Evolutionary conservation across 2,797 vertebrate genomes (phyloP).

Genomic region (Lepus oiostolus): DNA sequence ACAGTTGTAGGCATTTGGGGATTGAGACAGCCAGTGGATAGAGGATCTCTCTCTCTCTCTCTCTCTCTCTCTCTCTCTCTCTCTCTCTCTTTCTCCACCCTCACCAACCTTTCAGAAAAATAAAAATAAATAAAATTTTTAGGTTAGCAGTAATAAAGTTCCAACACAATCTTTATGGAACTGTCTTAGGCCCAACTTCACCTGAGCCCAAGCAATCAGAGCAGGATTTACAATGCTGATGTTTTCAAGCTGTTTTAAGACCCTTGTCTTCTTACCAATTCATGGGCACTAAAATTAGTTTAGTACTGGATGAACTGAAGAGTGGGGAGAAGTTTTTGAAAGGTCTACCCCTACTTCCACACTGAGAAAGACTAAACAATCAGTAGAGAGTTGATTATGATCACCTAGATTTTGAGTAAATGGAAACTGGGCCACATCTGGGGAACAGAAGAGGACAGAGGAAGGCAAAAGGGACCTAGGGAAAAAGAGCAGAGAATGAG

Average conservation of each 20-base stretch:
- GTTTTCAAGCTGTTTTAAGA: slow-evolving; percentile 22
- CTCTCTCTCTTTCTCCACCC: too few species aligned
- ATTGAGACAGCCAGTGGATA: too few species aligned
- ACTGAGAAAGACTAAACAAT: background rate
- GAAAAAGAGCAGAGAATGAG: background rate
- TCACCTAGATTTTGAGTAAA: background rate
- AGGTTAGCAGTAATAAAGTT: background rate
- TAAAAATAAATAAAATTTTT: too few species aligned
- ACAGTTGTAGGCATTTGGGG: too few species aligned
- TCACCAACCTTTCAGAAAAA: too few species aligned
- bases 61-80: too few species aligned
- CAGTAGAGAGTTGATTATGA: background rate
- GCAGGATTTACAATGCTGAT: slow-evolving; percentile 31
- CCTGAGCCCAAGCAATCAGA: slow-evolving; percentile 18
- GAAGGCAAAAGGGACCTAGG: background rate
- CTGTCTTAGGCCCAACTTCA: background rate
- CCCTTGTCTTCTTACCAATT: background rate
- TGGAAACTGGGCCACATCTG: slow-evolving; percentile 1
- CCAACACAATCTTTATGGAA: background rate
- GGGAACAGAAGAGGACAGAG: slow-evolving; percentile 8
- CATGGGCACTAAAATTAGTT: background rate
- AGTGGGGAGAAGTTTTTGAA: background rate
- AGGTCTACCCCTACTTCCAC: background rate
- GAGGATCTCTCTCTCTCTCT: too few species aligned
- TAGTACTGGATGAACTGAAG: slow-evolving; percentile 38